A percentile compares a stretch with the other conserved stretches of the same genome.
Conservation (phyloP, 2,113 vertebrate genomes). For the Dasyornis broadbenti region DNA sequence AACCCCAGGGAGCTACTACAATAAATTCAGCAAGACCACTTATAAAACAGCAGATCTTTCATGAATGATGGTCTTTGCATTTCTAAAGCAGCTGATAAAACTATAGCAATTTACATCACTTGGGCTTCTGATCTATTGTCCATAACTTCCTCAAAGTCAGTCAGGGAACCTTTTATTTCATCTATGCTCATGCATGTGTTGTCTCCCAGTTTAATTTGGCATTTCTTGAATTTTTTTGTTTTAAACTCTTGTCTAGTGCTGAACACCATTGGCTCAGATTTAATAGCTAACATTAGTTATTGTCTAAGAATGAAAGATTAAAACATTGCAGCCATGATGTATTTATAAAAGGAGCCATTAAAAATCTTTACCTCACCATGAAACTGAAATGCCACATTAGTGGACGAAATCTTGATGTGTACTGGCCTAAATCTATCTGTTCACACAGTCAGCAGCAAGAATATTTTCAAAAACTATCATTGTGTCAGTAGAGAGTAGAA, state of each 20-base stretch:
- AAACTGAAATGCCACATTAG: background rate
- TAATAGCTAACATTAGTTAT: background rate
- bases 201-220: background rate
- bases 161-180: background rate
- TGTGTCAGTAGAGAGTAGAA: background rate
- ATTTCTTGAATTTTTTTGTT: background rate
- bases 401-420: background rate
- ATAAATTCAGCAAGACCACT: background rate
- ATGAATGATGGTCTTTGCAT: background rate
- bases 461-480: background rate
- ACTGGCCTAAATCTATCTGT: background rate
- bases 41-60: background rate
- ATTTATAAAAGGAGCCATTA: background rate
- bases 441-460: background rate
- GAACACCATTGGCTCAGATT: background rate
- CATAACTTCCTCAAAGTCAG: background rate
- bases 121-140: background rate
- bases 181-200: background rate
- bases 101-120: background rate
- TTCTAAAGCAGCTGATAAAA: background rate
- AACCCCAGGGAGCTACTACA: background rate
- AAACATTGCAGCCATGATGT: background rate
- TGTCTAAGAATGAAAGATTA: background rate
- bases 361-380: background rate
- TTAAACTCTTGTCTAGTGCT: background rate